Evolutionary conservation across 2,797 vertebrate species (phyloP).

Genomic region (Pteropus rufus): DNA sequence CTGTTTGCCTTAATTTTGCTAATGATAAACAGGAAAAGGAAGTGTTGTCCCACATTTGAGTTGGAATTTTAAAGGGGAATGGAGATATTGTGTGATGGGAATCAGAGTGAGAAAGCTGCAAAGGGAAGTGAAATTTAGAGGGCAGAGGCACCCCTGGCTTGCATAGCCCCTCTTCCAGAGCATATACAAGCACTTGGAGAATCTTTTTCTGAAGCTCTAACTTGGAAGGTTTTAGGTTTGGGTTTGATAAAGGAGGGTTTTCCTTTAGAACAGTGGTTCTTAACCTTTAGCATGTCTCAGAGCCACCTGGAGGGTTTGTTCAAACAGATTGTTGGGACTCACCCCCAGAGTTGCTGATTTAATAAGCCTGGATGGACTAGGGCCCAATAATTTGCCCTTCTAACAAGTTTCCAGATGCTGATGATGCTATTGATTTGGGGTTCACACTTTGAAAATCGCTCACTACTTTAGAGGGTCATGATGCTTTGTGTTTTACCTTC

Average conservation of each 20-base stretch:
- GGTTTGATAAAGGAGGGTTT: neutral
- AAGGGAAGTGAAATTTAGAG: neutral
- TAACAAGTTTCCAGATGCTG: no score
- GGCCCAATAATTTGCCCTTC: no score
- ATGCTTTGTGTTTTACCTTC: neutral
- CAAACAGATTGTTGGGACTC: neutral
- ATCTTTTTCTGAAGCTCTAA: neutral
- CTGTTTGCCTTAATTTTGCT: neutral
- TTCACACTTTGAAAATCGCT: neutral
- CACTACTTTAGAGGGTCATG: neutral
- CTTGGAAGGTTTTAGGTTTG: neutral
- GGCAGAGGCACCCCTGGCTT: neutral
- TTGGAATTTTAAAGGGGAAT: neutral
- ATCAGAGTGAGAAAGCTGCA: neutral
- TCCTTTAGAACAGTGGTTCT: neutral
- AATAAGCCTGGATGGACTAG: no score
- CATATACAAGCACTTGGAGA: neutral
- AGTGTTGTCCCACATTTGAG: neutral
- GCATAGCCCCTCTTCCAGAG: neutral
- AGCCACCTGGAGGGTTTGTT: neutral
- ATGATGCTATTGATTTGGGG: no score
- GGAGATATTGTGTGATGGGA: neutral
- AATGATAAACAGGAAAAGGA: neutral
- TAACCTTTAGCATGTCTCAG: neutral
- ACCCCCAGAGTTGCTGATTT: neutral